Conservation (phyloP, 2,888 invertebrate species). For the Tipula confusa region DNA sequence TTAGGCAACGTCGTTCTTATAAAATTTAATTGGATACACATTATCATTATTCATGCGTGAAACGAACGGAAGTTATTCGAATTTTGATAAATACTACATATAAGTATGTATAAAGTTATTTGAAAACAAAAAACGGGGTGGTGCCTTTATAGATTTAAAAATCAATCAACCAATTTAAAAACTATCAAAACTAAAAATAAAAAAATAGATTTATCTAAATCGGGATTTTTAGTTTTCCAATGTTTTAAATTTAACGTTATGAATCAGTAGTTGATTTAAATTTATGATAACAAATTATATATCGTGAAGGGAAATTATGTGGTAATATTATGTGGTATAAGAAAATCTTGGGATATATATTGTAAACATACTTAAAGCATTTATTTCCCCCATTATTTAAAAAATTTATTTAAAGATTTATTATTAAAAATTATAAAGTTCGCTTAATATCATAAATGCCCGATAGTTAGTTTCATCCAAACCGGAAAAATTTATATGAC, state of each 20-base stretch:
- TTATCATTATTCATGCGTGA: background rate
- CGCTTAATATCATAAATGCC: no score
- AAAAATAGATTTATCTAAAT: background rate
- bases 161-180: constrained; percentile 6
- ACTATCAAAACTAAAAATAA: background rate
- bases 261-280: background rate
- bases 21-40: background rate
- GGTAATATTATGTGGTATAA: background rate
- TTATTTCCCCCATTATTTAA: no score
- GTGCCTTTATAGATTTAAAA: constrained; percentile 1
- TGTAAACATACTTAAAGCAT: background rate
- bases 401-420: no score
- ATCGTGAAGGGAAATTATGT: background rate
- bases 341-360: background rate
- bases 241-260: background rate
- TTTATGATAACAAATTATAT: background rate
- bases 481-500: no score
- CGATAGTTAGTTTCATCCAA: no score
- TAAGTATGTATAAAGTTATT: background rate
- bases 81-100: background rate
- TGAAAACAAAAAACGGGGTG: background rate
- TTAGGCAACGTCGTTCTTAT: background rate
- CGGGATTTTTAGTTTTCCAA: background rate
- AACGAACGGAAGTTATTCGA: background rate
- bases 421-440: no score